A percentile compares a stretch with the other conserved stretches of the same genome.
Evolutionary conservation across 2,888 invertebrate genomes (phyloP).

Genomic region (Invenusta paracnida): DNA sequence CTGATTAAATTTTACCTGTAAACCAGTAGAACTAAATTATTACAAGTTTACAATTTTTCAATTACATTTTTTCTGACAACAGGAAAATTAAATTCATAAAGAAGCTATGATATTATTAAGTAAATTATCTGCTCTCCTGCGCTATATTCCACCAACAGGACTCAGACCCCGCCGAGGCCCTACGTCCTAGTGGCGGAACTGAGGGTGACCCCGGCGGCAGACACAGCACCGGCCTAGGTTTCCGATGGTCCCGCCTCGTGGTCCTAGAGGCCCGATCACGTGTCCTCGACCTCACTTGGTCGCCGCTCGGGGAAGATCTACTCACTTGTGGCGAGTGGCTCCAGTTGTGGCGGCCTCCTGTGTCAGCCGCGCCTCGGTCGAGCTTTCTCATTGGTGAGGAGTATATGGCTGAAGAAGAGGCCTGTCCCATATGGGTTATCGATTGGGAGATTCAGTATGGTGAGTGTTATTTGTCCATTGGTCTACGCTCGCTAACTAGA

Average conservation of each 20-base stretch:
- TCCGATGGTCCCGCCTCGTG: constrained; percentile 18
- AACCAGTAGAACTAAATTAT: too few species aligned
- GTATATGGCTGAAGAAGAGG: neutral
- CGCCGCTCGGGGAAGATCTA: constrained; percentile 59
- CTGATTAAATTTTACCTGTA: too few species aligned
- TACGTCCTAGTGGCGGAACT: too few species aligned
- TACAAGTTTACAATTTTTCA: too few species aligned
- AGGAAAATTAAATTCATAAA: too few species aligned
- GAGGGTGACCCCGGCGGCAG: too few species aligned
- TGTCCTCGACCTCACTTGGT: constrained; percentile 33
- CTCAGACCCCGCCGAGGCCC: too few species aligned
- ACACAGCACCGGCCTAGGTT: neutral
- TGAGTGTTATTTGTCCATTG: neutral
- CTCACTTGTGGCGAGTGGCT: constrained; percentile 85
- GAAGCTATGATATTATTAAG: too few species aligned
- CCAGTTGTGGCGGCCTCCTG: constrained; percentile 72
- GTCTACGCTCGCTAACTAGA: too few species aligned
- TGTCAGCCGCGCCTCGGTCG: constrained; percentile 37
- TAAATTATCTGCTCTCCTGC: too few species aligned
- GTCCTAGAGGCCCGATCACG: neutral
- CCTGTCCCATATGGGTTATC: neutral
- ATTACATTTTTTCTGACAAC: too few species aligned
- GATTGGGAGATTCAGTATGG: neutral
- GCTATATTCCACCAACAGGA: too few species aligned
- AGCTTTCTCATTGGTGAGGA: neutral